Percentiles rank a stretch among this genome's conserved stretches.
These are phyloP conservation scores for Pogonus chalceus DNA, from an alignment of 1,140 invertebrate genomes.

Conservation along the genomic window DNA sequence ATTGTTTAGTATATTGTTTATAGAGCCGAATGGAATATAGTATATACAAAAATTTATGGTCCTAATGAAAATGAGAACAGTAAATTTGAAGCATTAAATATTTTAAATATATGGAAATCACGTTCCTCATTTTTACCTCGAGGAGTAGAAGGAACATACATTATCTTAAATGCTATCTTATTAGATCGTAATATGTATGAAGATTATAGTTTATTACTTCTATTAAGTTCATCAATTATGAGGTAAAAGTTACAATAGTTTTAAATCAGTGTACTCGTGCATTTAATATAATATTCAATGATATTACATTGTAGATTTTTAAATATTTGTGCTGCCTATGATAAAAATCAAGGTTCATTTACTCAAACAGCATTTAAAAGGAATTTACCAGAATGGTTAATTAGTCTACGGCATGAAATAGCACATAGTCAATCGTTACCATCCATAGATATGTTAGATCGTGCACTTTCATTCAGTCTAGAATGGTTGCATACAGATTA, in stretches of 20 bases:
- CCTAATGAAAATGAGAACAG: conserved; percentile 31
- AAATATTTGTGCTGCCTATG: conserved; percentile 26
- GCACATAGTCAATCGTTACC: conserved; percentile 25
- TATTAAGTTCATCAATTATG: conserved; percentile 23
- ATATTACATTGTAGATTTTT: conserved; percentile 21
- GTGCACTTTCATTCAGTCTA: conserved; percentile 22
- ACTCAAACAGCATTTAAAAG: conserved; percentile 21
- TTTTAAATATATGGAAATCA: conserved; percentile 49
- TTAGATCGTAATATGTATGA: conserved; percentile 12
- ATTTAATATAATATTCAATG: not conserved
- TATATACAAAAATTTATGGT: conserved; percentile 45
- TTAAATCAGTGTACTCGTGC: not conserved
- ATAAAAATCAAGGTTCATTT: conserved; percentile 26
- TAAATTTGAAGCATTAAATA: conserved; percentile 39
- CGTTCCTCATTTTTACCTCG: conserved; percentile 52
- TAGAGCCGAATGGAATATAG: conserved; percentile 44
- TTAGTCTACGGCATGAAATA: conserved; percentile 27
- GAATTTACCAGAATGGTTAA: conserved; percentile 26
- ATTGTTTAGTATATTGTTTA: conserved; percentile 11
- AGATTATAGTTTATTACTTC: conserved; percentile 16
- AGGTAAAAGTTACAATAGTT: conserved; percentile 17
- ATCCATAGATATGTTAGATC: conserved; percentile 19
- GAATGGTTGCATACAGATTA: conserved; percentile 28
- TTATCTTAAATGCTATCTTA: conserved; percentile 44
- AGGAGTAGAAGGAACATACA: conserved; percentile 55